phyloP scores from a whole-genome alignment of 2,888 invertebrate species.

The Epinotia brunnichana region DNA sequence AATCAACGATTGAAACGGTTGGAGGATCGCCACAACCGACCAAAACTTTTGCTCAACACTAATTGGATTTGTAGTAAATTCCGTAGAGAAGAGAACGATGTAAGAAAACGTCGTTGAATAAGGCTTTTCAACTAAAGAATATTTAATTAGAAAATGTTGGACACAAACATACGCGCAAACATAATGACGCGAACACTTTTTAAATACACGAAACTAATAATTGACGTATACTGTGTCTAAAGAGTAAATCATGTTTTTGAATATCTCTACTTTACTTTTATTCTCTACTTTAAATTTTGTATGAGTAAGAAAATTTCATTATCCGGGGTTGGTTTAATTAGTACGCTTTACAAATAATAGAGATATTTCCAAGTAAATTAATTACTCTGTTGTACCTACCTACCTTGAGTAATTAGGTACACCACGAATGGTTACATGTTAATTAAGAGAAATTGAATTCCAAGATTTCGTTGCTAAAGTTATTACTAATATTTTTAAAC shows the following conservation, averaged over 20 bases:
- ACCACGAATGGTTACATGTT: background rate
- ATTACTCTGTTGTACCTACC: background rate
- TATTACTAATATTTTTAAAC: too few species aligned
- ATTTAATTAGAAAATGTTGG: slow-evolving; percentile 8
- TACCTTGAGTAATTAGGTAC: background rate
- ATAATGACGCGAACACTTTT: too few species aligned
- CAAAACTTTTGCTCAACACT: slow-evolving; percentile 70
- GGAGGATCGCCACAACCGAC: slow-evolving; percentile 73
- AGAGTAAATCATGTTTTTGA: too few species aligned
- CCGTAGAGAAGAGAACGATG: slow-evolving; percentile 52
- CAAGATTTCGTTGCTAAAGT: too few species aligned
- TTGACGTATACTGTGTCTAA: too few species aligned
- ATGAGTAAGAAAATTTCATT: background rate
- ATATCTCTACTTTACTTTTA: too few species aligned
- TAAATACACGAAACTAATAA: too few species aligned
- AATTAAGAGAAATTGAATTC: background rate
- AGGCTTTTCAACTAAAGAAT: slow-evolving; percentile 6
- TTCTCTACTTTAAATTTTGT: background rate
- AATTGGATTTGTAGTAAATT: slow-evolving; percentile 74
- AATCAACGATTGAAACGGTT: slow-evolving; percentile 71
- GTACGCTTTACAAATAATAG: background rate
- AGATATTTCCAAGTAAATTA: background rate
- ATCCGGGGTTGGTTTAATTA: background rate
- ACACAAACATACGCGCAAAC: too few species aligned
- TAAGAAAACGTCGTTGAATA: slow-evolving; percentile 49